Percentiles rank a stretch among this genome's conserved stretches.
Evolutionary conservation across 2,113 vertebrate genomes (phyloP).

Genomic region (Chaetodon auriga): DNA sequence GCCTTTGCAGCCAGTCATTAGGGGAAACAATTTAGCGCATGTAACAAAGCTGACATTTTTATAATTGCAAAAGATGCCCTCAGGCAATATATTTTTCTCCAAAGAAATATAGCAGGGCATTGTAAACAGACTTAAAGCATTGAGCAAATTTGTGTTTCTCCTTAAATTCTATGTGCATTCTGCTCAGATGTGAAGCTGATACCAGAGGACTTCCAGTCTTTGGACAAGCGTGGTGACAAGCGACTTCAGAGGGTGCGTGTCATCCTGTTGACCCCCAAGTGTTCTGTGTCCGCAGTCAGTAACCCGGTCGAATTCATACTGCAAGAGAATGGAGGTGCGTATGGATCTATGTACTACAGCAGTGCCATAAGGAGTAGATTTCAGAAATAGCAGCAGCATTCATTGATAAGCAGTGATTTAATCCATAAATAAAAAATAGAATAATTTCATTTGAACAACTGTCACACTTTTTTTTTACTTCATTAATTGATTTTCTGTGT

Average conservation of each 20-base stretch:
- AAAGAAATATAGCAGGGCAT: constrained; percentile 11
- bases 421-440: neutral
- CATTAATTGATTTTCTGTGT: neutral
- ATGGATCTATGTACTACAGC: neutral
- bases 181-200: constrained; percentile 89
- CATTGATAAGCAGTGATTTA: neutral
- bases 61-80: constrained; percentile 48
- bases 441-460: neutral
- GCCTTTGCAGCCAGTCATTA: constrained; percentile 17
- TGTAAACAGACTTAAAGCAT: constrained; percentile 18
- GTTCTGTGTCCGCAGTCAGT: constrained; percentile 89
- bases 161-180: constrained; percentile 22
- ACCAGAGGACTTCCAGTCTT: constrained; percentile 83
- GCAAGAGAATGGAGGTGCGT: constrained; percentile 89
- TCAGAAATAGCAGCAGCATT: too few species aligned
- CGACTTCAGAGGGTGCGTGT: constrained; percentile 85
- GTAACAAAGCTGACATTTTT: constrained; percentile 46
- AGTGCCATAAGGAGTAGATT: neutral
- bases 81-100: constrained; percentile 22
- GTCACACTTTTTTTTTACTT: neutral
- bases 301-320: constrained; percentile 92
- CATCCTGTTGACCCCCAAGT: constrained; percentile 89
- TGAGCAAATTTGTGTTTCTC: constrained; percentile 12
- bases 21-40: constrained; percentile 38
- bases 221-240: constrained; percentile 76